Base-by-base conservation (phyloP, 1,140 invertebrate species). In the Parasteatoda tepidariorum region DNA sequence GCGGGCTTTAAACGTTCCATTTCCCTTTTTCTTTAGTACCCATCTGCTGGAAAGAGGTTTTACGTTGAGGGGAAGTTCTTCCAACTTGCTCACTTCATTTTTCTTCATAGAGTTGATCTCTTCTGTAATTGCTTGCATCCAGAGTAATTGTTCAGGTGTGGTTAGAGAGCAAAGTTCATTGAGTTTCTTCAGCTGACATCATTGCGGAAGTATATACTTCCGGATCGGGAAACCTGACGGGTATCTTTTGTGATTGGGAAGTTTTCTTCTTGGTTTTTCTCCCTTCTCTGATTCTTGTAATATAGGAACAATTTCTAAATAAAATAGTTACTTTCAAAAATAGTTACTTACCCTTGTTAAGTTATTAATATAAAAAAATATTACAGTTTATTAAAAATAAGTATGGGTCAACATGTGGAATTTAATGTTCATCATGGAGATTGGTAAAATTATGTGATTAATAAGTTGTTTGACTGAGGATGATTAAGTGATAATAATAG, bases 1-100 rank as follows among this genome's bases (percentile, higher is more conserved):
- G 57, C 89, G 74, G 30, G 90, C 89, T 86, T 90, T 91, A 30
- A 31, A 48, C 7, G 22, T 24, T 22, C 22, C 28, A 33, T 61
- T 22, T 22, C 41, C 11, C 33, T 81, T 67, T 4, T 61, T 28
- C 9, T 24, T 7, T 13, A 34, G 31, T 6, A 85, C 68, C 84
- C 82, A 85, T 54, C 61, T 34, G 24, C 67, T 30, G 33, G 57
- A n/a, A 3, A 85, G 26, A 13, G 55, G 41, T 28, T 68, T 85
- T 30, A 41, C n/a, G 26, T 85, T n/a, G 13, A 48, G 15, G 28
- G 82, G 83, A 3, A 15, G 31, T n/a, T 71, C 78, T 18, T 73
- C 79, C 22, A 75, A 24, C 54, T 75, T 26, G 24, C 57, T 30
- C 24, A 41, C 48, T n/a, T 75, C 26, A 59, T 30, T 59, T 18